phyloP scores from a whole-genome alignment of 2,113 vertebrate species.

The Menidia beryllina region DNA sequence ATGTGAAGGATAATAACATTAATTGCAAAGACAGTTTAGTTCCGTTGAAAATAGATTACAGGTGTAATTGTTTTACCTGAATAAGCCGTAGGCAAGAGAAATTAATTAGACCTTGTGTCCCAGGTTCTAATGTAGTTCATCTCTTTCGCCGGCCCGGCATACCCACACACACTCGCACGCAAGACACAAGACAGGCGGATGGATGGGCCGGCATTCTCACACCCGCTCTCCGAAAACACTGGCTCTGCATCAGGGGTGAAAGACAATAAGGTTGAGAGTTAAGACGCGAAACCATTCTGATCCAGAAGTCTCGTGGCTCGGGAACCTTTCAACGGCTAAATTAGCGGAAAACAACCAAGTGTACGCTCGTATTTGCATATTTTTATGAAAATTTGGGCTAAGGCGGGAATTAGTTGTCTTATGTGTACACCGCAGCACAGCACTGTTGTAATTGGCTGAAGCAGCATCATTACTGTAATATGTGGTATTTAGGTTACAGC shows the following conservation, averaged over 20 bases:
- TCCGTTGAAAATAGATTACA: conserved; percentile 79
- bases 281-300: conserved; percentile 11
- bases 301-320: conserved; percentile 10
- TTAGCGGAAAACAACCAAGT: conserved; percentile 15
- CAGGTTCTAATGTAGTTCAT: conserved; percentile 68
- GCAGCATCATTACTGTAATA: conserved; percentile 43
- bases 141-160: conserved; percentile 30
- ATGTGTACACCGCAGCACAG: conserved; percentile 1
- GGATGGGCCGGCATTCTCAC: conserved; percentile 19
- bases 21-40: conserved; percentile 78
- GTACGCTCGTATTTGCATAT: conserved; percentile 22
- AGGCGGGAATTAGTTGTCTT: conserved; percentile 15
- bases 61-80: conserved; percentile 82
- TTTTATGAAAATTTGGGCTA: conserved; percentile 17
- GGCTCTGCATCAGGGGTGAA: background rate
- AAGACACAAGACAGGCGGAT: conserved; percentile 9
- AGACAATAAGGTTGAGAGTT: conserved; percentile 28
- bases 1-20: conserved; percentile 72
- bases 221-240: background rate
- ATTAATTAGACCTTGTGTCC: conserved; percentile 79
- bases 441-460: conserved; percentile 47
- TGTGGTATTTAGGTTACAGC: conserved; percentile 23
- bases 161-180: conserved; percentile 11
- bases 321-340: conserved; percentile 22
- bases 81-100: conserved; percentile 74